A percentile compares a stretch with the other conserved stretches of the same genome.
Evolutionary conservation across 1,140 invertebrate genomes (phyloP).

Genomic region (Zaprionus africanus): DNA sequence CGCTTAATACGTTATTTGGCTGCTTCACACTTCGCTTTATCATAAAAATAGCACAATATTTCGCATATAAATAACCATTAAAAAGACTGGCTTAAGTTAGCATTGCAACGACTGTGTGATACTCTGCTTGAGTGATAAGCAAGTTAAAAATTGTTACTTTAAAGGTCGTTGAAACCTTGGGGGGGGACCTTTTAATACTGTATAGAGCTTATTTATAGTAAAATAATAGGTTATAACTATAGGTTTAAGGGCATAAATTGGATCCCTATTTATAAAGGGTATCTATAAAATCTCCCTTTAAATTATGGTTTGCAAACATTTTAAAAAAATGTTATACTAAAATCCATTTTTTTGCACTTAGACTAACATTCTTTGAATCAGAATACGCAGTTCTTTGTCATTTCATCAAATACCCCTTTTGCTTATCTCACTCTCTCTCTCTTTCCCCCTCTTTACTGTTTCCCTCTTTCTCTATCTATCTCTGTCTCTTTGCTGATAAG

Average conservation of each 20-base stretch:
- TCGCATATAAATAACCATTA: conserved; percentile 51
- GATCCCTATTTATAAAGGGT: no score
- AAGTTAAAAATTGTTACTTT: no score
- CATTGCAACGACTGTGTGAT: neutral
- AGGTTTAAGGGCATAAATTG: no score
- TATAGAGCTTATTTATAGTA: no score
- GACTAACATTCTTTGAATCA: no score
- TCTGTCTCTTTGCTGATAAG: neutral
- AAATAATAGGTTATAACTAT: no score
- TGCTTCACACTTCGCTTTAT: conserved; percentile 37
- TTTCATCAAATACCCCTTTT: neutral
- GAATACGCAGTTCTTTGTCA: neutral
- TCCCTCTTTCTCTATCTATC: neutral
- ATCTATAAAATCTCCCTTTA: no score
- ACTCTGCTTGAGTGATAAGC: neutral
- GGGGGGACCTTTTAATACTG: no score
- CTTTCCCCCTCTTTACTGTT: neutral
- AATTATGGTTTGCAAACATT: no score
- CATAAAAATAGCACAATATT: conserved; percentile 55
- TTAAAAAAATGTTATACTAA: no score
- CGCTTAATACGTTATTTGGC: conserved; percentile 36
- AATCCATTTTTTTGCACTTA: no score
- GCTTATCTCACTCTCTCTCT: neutral
- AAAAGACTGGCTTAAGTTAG: neutral
- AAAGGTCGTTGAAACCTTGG: no score